Base-by-base conservation (phyloP, 2,888 invertebrate species). In the Rhingia rostrata region DNA sequence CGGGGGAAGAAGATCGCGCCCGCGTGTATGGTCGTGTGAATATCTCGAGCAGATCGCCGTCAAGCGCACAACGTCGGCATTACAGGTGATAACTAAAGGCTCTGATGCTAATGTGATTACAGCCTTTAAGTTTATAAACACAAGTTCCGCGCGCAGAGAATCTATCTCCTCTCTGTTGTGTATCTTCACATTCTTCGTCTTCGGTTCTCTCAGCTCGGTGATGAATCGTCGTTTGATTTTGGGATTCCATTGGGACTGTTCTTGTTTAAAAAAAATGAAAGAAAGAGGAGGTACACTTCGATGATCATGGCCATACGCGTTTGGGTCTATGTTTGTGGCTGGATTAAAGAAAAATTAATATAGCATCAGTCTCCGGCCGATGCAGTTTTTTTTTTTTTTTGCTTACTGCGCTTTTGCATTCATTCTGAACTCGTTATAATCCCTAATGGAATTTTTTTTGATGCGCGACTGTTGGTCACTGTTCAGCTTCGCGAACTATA, bases 61-160 rank as follows among this genome's bases (percentile, higher is more conserved):
- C 77, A 78, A 78, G 78, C 82, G 78, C 79, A 80, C 72, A 74
- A 80, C 88, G 88, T 88, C 89, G 89, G 89, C 89, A 89, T 88
- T 88, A 88, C 88, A 89, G 88, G 88, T 88, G 88, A 89, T 89
- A 89, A 89, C 89, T 89, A 89, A 89, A 89, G 88, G 88, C 88
- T 89, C 89, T 90, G 91, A 88, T 89, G 88, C 89, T 91, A 91
- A 91, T 91, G 90, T 91, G 91, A 91, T 91, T 91, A 91, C 91
- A 91, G 91, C 90, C 91, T 91, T 91, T 91, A 90, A 89, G 91
- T 90, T 91, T 91, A 91, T 91, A 91, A 91, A 91, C 88, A 88
- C 87, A 87, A 84, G 86, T 87, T 86, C 81, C 87, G 86, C 79
- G 87, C 81, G 81, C 83, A 70, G 72, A 9, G 51, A 56, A 81